Conservation (phyloP, 92 coral and sea anemone genomes). For the Porites lobata region DNA sequence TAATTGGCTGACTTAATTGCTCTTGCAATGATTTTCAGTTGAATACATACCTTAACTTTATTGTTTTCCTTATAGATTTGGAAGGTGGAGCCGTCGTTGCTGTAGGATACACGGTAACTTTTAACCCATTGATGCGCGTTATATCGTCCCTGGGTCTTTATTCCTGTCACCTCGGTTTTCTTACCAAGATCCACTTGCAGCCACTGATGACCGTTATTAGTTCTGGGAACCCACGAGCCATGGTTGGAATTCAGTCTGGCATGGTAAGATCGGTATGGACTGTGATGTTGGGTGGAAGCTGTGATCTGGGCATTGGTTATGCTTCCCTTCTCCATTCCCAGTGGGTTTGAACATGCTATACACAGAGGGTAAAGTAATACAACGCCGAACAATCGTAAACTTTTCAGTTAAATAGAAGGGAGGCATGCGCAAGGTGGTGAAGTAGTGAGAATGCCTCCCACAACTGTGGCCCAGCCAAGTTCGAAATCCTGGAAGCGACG, state of each 20-base stretch:
- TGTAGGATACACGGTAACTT: conserved; percentile 16
- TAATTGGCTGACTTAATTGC: neutral
- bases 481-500: neutral
- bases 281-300: neutral
- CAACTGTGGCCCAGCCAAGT: conserved; percentile 12
- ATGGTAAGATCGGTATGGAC: neutral
- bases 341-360: conserved; percentile 15
- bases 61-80: conserved; percentile 6
- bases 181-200: conserved; percentile 19
- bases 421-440: too few relatives aligned
- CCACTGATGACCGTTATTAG: neutral
- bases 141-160: conserved; percentile 23
- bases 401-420: neutral
- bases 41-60: conserved; percentile 8
- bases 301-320: conserved; percentile 10
- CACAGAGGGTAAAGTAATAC: neutral
- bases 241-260: conserved; percentile 9
- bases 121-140: neutral
- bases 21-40: conserved; percentile 9
- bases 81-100: conserved; percentile 20
- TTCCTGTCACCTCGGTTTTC: conserved; percentile 14
- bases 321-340: conserved; percentile 1
- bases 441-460: neutral
- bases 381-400: neutral
- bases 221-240: neutral